Evolutionary conservation across 30 jellyfish, hydroid and myxozoan genomes (phyloP), one percentile per base, ranked within the genome.

Genomic region (Phacellophora camtschatica): DNA sequence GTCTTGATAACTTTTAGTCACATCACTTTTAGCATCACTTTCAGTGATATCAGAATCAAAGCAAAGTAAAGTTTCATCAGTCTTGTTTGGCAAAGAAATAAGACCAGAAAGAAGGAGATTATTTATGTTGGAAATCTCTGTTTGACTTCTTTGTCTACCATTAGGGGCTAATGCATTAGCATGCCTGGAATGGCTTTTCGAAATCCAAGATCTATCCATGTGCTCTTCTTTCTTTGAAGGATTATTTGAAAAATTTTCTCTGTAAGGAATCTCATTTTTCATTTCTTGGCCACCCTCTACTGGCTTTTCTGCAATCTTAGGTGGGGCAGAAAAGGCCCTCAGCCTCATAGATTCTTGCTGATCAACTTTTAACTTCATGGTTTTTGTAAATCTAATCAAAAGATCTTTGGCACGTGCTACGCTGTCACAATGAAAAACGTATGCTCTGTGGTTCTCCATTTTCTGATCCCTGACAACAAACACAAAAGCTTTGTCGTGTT

Each of bases 401-500:
- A 86, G 20, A 51, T 86, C 87, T 39, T 77, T 55, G 0, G 89
- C 96, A 34, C 83, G 85, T 22, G 82, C 56, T 12, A 74, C 42
- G 30, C 82, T 86, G 13, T 86, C 96, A 39, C 90, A 86, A 74
- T 86, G 96, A 37, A 86, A 86, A 53, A 86, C 90, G 67, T 55
- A 86, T 29, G 90, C 96, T 50, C 90, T 62, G 75, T 48, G 76
- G 19, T 69, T 45, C 30, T 62, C 34, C 16, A 35, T 34, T 32
- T 27, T 53, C 22, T 37, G 80, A 58, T 86, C 96, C 1, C 68
- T 48, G 34, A 66, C 88, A 25, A 86, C 86, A 34, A 86, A 76
- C 32, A 75, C 96, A 66, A 86, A 86, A 15, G 96, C 90, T n/a
- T 69, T 64, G 43, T 86, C 96, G 67, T 86, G 90, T 50, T 86